Base-by-base conservation (phyloP, 2,888 invertebrate genomes). In the Argynnis bischoffii region DNA sequence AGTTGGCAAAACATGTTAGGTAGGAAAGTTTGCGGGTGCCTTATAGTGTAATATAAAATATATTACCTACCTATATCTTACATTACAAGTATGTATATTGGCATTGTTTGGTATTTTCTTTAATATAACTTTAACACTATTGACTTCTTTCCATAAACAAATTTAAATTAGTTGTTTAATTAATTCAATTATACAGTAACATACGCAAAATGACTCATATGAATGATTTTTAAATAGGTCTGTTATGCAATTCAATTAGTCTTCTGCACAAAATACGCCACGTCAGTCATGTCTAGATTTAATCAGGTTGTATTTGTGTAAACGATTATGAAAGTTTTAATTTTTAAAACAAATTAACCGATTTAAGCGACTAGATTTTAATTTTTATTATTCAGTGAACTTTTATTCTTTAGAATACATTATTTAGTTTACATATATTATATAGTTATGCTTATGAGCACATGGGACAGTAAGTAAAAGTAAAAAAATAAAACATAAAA, bases 221-320 rank as follows among this genome's bases (percentile, higher is more conserved):
- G 55, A 13, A 18, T 41, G 55, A 13, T 66, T 57, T 59, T 35
- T 63, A 61, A 64, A 57, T 31, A 21, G 50, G 54, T 50, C 61
- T 51, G 53, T 61, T 70, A 51, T 53, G 50, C 66, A 68, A 66
- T 51, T 59, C 54, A 67, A 67, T 65, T 66, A 55, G 51, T 6
- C 55, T 63, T 6, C 21, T 70, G 48, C 55, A 55, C 48, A 48
- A 66, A 59, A 66, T 64, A 31, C 13, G 35, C 31, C n/a, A 41
- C 2, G 18, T 18, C 51, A 54, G 16, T 54, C 16, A 50, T 47
- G 21, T 54, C 55, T 59, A 47, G 69, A 66, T 69, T 65, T 64
- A 55, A 67, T 64, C 59, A 64, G 14, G 31, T 53, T 26, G 35
- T 69, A 51, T 51, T 21, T n/a, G 46, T 26, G 0, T n/a, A 8